A percentile compares a stretch with the other conserved stretches of the same genome.
phyloP scores from a whole-genome alignment of 2,888 invertebrate genomes.

The Anagyrus pseudococci region DNA sequence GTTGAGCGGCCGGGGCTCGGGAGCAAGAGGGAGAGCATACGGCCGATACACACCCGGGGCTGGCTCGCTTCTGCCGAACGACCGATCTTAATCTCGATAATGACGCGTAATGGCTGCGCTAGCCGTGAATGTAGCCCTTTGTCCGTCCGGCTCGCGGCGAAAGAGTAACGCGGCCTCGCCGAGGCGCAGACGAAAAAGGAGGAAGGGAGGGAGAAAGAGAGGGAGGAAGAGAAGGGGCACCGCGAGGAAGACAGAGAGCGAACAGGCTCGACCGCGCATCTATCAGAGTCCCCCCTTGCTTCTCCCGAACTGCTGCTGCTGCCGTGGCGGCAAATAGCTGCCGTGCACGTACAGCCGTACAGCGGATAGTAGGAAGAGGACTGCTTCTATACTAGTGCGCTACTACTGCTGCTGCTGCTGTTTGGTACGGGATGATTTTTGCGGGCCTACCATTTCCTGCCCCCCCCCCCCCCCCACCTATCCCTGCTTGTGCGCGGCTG shows the following conservation, averaged over 20 bases:
- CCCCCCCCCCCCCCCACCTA: background rate
- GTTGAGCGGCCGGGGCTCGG: too few relatives aligned
- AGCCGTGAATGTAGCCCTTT: constrained; percentile 55
- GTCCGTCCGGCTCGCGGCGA: constrained; percentile 21
- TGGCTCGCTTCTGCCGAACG: constrained; percentile 45
- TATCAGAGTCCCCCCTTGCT: too few relatives aligned
- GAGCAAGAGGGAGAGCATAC: background rate
- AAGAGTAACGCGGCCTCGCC: background rate
- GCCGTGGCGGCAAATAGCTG: too few relatives aligned
- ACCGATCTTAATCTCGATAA: constrained; percentile 62
- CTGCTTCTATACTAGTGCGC: too few relatives aligned
- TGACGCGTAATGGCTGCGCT: constrained; percentile 60
- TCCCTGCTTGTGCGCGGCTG: constrained; percentile 11
- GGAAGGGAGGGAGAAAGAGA: background rate
- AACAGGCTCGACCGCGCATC: too few relatives aligned
- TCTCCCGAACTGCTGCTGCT: too few relatives aligned
- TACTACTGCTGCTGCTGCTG: too few relatives aligned
- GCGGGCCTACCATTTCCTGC: constrained; percentile 17
- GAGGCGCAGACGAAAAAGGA: background rate
- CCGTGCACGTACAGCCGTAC: too few relatives aligned
- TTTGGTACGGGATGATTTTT: background rate
- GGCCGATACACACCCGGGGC: constrained; percentile 36
- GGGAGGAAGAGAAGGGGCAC: background rate
- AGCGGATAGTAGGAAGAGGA: too few relatives aligned
- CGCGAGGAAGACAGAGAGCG: constrained; percentile 7